A percentile compares a stretch with the other conserved stretches of the same genome.
phyloP scores from a whole-genome alignment of 2,797 vertebrate species.

The Parauchenoglanis punctatus region DNA sequence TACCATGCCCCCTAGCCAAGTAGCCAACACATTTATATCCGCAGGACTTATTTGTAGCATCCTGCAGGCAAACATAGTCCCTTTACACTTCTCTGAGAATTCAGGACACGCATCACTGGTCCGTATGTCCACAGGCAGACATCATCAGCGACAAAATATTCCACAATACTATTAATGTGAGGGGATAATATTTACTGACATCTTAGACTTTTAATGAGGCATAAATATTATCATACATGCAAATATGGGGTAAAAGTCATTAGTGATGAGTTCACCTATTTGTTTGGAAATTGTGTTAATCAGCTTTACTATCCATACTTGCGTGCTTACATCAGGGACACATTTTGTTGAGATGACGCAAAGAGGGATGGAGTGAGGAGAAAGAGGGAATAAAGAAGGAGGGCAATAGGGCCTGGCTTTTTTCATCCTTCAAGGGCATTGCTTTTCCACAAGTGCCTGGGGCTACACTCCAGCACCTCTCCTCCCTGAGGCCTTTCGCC shows the following conservation, averaged over 20 bases:
- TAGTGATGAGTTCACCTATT: conserved; percentile 53
- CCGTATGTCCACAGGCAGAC: conserved; percentile 32
- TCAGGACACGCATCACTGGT: conserved; percentile 24
- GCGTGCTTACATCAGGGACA: conserved; percentile 69
- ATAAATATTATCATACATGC: conserved; percentile 73
- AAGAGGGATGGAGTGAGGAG: conserved; percentile 41
- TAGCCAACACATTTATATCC: conserved; percentile 60
- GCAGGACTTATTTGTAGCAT: conserved; percentile 57
- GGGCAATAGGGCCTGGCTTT: conserved; percentile 60
- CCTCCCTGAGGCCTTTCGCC: conserved; percentile 96
- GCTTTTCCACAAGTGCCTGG: conserved; percentile 94
- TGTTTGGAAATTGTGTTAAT: conserved; percentile 11
- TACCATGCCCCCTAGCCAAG: conserved; percentile 61
- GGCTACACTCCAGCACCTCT: conserved; percentile 98
- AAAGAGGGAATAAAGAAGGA: conserved; percentile 50
- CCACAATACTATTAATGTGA: conserved; percentile 24
- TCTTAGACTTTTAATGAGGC: conserved; percentile 73
- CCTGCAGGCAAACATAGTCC: conserved; percentile 49
- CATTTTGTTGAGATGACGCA: conserved; percentile 61
- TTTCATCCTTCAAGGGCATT: conserved; percentile 86
- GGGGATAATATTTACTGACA: conserved; percentile 40
- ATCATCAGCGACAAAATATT: not conserved
- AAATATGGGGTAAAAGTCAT: conserved; percentile 75
- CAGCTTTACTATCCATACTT: conserved; percentile 30
- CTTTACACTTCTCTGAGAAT: conserved; percentile 32